These are phyloP conservation scores for Eublepharis macularius DNA, from an alignment of 2,113 vertebrate genomes.

Conservation along the genomic window DNA sequence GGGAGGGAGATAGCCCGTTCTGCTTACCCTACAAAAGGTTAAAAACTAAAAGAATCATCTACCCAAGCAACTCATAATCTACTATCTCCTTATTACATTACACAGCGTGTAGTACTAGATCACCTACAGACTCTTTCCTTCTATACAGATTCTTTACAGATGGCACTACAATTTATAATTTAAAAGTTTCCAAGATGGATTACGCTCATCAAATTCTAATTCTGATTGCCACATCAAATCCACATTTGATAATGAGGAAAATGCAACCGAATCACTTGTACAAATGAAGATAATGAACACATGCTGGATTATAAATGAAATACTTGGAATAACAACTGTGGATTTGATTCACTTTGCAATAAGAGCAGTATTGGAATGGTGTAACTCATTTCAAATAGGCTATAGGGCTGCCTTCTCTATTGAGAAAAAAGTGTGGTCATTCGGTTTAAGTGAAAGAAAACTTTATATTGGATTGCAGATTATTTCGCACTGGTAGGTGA, in stretches of 20 bases:
- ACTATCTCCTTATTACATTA: not conserved
- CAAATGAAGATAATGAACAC: slow-evolving; percentile 2
- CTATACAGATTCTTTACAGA: not conserved
- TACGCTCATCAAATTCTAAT: not conserved
- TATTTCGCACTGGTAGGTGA: not conserved
- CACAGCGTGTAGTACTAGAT: not conserved
- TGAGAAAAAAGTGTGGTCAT: not conserved
- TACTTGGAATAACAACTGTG: not conserved
- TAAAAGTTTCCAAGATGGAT: not conserved
- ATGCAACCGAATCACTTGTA: slow-evolving; percentile 10
- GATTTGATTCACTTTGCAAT: not conserved
- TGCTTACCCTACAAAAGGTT: not conserved
- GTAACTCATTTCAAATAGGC: rapidly evolving
- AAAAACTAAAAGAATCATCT: slow-evolving; percentile 8
- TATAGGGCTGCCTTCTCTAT: not conserved
- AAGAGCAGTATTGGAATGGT: not conserved
- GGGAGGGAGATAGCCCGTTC: too few relatives aligned
- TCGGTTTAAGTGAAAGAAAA: not conserved
- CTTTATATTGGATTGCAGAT: not conserved
- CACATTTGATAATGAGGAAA: not conserved
- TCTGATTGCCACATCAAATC: not conserved
- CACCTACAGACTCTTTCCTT: rapidly evolving
- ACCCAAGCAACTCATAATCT: not conserved
- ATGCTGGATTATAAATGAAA: not conserved
- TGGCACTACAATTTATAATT: not conserved